Evolutionary conservation across 1,140 invertebrate genomes (phyloP).

Genomic region (Heliconius nattereri): DNA sequence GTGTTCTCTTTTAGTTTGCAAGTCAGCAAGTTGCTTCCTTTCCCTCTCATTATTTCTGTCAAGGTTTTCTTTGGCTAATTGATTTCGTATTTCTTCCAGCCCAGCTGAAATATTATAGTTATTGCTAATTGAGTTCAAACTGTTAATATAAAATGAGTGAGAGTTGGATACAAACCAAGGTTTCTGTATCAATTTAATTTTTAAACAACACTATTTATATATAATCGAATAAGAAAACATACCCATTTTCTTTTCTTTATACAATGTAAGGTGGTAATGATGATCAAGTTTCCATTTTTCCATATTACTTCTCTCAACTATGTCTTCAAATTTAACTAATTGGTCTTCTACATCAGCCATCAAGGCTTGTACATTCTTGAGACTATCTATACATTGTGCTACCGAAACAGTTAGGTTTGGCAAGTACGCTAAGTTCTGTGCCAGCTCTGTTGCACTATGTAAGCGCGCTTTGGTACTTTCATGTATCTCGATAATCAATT

Average conservation of each 20-base stretch:
- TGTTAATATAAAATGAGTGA: too few species aligned
- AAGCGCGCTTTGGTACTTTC: slow-evolving; percentile 55
- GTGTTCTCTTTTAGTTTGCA: slow-evolving; percentile 59
- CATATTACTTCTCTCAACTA: slow-evolving; percentile 70
- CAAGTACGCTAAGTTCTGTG: slow-evolving; percentile 60
- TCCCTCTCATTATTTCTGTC: slow-evolving; percentile 56
- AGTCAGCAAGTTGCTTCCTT: slow-evolving; percentile 60
- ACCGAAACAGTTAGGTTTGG: slow-evolving; percentile 65
- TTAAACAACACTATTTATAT: too few species aligned
- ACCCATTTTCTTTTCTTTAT: slow-evolving; percentile 76
- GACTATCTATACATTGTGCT: slow-evolving; percentile 67
- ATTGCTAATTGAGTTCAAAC: background rate
- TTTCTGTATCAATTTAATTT: too few species aligned
- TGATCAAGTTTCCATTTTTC: slow-evolving; percentile 76
- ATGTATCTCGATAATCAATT: slow-evolving; percentile 63
- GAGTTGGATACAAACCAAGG: too few species aligned
- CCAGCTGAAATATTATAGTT: slow-evolving; percentile 45
- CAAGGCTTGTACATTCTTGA: slow-evolving; percentile 63
- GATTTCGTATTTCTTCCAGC: slow-evolving; percentile 62
- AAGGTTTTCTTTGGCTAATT: slow-evolving; percentile 61
- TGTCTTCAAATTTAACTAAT: slow-evolving; percentile 71
- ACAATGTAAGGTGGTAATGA: slow-evolving; percentile 70
- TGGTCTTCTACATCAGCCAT: slow-evolving; percentile 67
- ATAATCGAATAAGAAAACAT: slow-evolving; percentile 16
- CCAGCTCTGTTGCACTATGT: slow-evolving; percentile 62